phyloP scores from a whole-genome alignment of 2,888 invertebrate genomes.

The Dyspetes luteomarginatus region DNA sequence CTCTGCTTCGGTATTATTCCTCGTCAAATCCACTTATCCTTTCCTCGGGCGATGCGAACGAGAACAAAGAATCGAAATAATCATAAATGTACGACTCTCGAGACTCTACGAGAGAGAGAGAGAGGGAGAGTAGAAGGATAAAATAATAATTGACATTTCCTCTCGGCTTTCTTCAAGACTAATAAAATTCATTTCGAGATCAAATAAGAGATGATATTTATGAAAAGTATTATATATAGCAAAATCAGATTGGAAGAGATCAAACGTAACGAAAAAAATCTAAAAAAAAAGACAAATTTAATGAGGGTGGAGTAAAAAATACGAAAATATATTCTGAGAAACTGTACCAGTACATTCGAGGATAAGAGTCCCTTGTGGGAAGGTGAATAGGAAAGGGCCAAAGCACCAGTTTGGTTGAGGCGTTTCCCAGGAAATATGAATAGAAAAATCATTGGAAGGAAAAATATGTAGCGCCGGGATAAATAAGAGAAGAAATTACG shows the following conservation, averaged over 20 bases:
- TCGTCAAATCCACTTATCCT: conserved; percentile 21
- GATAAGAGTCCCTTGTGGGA: conserved; percentile 12
- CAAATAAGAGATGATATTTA: not conserved
- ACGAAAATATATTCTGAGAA: not conserved
- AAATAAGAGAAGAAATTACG: conserved; percentile 33
- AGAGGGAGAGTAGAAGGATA: conserved; percentile 7
- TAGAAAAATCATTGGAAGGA: not conserved
- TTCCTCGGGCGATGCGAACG: not conserved
- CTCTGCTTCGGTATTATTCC: not conserved
- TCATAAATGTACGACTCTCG: conserved; percentile 15
- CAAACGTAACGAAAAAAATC: not conserved
- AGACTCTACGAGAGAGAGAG: too few species aligned
- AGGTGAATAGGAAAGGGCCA: not conserved
- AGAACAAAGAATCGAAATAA: conserved; percentile 20
- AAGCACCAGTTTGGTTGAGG: not conserved
- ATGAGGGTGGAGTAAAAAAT: not conserved
- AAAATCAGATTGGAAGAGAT: not conserved
- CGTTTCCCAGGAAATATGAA: not conserved
- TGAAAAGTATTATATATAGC: not conserved
- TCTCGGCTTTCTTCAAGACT: not conserved
- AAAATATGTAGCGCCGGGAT: not conserved
- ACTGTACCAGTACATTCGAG: not conserved
- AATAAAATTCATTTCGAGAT: conserved; percentile 15
- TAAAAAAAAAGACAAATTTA: not conserved
- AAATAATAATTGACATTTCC: conserved; percentile 45